phyloP scores from a whole-genome alignment of 2,113 vertebrate genomes.

The Chloroceryle aenea region DNA sequence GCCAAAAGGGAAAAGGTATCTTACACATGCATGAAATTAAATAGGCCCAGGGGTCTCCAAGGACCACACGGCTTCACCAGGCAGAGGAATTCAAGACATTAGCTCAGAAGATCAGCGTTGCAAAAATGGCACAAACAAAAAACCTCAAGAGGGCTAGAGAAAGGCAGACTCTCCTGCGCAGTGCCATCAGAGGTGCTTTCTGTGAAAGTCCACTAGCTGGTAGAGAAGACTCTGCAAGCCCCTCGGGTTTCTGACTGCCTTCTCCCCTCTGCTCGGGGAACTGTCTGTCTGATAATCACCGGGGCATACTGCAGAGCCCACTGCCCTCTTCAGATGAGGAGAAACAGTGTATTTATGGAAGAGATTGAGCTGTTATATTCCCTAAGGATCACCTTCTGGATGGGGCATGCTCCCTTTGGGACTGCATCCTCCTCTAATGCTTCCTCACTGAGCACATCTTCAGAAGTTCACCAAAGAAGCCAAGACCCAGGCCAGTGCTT shows the following conservation, averaged over 20 bases:
- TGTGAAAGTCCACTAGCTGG: background rate
- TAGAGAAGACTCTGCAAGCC: background rate
- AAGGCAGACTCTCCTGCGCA: background rate
- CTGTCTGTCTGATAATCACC: background rate
- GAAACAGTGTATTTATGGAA: background rate
- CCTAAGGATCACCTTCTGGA: background rate
- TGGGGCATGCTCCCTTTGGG: background rate
- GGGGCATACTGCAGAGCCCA: background rate
- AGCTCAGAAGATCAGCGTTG: constrained; percentile 45
- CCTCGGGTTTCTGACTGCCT: background rate
- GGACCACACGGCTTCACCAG: constrained; percentile 39
- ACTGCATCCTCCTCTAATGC: background rate
- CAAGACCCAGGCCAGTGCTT: background rate
- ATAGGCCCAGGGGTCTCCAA: constrained; percentile 57
- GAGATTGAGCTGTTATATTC: background rate
- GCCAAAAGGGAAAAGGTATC: constrained; percentile 56
- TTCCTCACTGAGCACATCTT: background rate
- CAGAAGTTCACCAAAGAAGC: background rate
- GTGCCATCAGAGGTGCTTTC: background rate
- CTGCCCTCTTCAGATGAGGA: background rate
- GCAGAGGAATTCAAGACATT: constrained; percentile 42
- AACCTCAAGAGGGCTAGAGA: background rate
- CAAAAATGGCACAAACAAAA: background rate
- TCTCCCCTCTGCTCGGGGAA: background rate
- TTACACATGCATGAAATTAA: constrained; percentile 63